These are phyloP conservation scores for Myrmophylax atrothorax DNA, from an alignment of 2,113 vertebrate genomes.

Conservation along the genomic window DNA sequence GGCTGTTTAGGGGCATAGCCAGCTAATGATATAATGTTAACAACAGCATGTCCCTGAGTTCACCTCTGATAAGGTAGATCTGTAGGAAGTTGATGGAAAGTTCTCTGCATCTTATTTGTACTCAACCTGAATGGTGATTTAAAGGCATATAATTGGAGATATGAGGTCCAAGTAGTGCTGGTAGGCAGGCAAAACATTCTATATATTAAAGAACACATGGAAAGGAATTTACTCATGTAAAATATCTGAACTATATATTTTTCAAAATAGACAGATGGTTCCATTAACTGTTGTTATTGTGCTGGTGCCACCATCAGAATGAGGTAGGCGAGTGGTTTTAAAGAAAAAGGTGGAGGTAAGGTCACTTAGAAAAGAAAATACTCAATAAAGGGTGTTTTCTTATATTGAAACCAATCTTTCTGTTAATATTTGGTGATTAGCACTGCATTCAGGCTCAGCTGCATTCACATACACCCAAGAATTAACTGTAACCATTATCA, in stretches of 20 bases:
- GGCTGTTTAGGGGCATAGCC: background rate
- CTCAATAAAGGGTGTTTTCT: background rate
- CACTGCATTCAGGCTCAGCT: background rate
- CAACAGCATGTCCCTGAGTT: background rate
- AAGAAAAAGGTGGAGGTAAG: background rate
- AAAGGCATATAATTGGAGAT: slow-evolving; percentile 31
- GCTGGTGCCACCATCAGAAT: slow-evolving; percentile 13
- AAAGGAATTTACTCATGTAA: slow-evolving; percentile 35
- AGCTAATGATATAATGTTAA: background rate
- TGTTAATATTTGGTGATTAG: background rate
- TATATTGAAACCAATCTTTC: background rate
- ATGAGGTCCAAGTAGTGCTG: slow-evolving; percentile 37
- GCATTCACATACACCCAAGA: background rate
- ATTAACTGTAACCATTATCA: background rate
- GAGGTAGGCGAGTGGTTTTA: background rate
- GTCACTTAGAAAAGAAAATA: background rate
- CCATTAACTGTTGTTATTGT: slow-evolving; percentile 36
- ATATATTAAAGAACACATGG: slow-evolving; percentile 6
- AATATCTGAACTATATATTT: slow-evolving; percentile 19
- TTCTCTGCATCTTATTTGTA: slow-evolving; percentile 2
- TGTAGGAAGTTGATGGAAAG: background rate
- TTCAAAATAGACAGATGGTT: slow-evolving; percentile 19
- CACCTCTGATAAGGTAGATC: slow-evolving; percentile 23
- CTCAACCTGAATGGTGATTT: slow-evolving; percentile 40
- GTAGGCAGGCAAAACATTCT: background rate